phyloP scores from a whole-genome alignment of 2,888 invertebrate species.

The Rhabditoides inermis region DNA sequence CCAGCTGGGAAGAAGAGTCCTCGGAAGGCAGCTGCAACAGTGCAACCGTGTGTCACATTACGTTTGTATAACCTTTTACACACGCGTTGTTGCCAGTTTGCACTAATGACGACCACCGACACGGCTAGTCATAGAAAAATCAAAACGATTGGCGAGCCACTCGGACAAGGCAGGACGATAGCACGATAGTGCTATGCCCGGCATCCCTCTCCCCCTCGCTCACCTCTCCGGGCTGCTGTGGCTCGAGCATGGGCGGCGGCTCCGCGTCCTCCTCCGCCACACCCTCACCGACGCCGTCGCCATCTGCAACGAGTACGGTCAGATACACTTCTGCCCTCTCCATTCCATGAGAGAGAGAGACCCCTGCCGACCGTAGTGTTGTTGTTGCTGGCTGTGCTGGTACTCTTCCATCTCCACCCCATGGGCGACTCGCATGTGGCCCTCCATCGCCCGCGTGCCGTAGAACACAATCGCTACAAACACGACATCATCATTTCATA shows the following conservation, averaged over 20 bases:
- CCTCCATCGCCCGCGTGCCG: slow-evolving; percentile 20
- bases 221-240: slow-evolving; percentile 7
- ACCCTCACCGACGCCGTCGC: not conserved
- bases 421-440: slow-evolving; percentile 32
- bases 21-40: too few species aligned
- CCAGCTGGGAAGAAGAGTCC: too few species aligned
- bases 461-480: slow-evolving; percentile 36
- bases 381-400: not conserved
- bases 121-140: too few species aligned
- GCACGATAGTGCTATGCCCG: not conserved
- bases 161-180: slow-evolving; percentile 3
- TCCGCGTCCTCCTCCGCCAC: slow-evolving; percentile 8
- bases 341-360: not conserved
- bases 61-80: too few species aligned
- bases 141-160: not conserved
- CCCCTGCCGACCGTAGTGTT: not conserved
- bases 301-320: too few species aligned
- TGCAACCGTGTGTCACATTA: too few species aligned
- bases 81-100: too few species aligned
- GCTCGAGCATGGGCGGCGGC: slow-evolving; percentile 11
- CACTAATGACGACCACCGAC: too few species aligned
- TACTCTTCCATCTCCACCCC: slow-evolving; percentile 11
- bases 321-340: not conserved
- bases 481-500: slow-evolving; percentile 2
- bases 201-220: not conserved